Evolutionary conservation across 64 coral and sea anemone genomes (phyloP).

Genomic region (Stylophora pistillata): DNA sequence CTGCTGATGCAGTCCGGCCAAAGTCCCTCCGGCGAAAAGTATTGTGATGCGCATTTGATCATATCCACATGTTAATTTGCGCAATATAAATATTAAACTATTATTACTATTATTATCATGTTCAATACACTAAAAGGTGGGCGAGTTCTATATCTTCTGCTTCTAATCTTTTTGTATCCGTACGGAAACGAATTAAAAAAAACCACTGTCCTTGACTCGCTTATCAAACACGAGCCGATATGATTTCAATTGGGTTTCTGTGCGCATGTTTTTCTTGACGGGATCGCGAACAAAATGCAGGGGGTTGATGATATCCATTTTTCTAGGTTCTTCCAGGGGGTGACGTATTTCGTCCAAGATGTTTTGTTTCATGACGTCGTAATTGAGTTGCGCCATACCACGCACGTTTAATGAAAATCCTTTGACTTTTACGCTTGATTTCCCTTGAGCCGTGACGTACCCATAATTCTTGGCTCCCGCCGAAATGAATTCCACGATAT

Average conservation of each 20-base stretch:
- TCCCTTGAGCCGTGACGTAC: background rate
- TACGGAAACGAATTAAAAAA: background rate
- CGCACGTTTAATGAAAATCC: no score
- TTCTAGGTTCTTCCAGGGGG: background rate
- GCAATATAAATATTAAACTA: no score
- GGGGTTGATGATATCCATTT: no score
- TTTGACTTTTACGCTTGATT: background rate
- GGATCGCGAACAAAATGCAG: background rate
- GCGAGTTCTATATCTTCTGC: no score
- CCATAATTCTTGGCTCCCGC: slow-evolving; percentile 32
- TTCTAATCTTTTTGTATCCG: no score
- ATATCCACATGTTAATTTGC: no score
- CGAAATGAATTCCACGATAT: no score
- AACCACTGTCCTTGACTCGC: background rate
- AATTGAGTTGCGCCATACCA: background rate
- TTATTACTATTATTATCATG: no score
- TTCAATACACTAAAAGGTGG: no score
- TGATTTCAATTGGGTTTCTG: background rate
- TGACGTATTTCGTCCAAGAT: background rate
- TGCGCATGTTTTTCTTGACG: background rate
- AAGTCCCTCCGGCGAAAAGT: no score
- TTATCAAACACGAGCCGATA: background rate
- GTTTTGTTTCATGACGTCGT: slow-evolving; percentile 9
- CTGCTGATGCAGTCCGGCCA: no score
- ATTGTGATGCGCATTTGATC: no score